Evolutionary conservation across 30 jellyfish, hydroid and myxozoan genomes (phyloP).

Genomic region (Hydractinia symbiolongicarpus): DNA sequence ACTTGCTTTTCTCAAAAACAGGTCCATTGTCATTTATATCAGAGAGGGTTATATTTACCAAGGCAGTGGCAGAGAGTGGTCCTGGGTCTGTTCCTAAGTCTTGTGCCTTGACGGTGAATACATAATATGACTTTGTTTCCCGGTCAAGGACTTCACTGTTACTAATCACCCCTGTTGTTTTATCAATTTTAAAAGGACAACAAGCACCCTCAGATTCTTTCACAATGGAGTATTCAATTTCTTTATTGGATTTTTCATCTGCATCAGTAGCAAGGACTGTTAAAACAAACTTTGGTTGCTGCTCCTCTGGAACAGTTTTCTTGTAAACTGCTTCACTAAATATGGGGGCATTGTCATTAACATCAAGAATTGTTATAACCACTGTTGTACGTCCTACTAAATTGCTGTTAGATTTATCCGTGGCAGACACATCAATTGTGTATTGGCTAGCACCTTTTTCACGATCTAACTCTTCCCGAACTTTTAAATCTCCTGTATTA

Average conservation of each 20-base stretch:
- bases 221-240: conserved; percentile 22
- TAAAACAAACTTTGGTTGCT: conserved; percentile 4
- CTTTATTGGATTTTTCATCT: conserved; percentile 24
- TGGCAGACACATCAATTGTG: conserved; percentile 27
- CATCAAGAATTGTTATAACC: conserved; percentile 16
- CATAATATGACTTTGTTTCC: conserved; percentile 17
- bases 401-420: conserved; percentile 10
- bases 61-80: conserved; percentile 25
- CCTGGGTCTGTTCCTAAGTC: conserved; percentile 26
- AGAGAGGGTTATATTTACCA: conserved; percentile 13
- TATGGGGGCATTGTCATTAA: conserved; percentile 33
- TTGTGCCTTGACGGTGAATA: conserved; percentile 25
- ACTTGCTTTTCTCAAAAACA: conserved; percentile 7
- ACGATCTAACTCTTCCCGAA: conserved; percentile 13
- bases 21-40: conserved; percentile 37
- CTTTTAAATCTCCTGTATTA: conserved; percentile 17
- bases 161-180: conserved; percentile 24
- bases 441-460: conserved; percentile 29
- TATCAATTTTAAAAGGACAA: conserved; percentile 34
- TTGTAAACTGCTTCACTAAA: not conserved
- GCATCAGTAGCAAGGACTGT: conserved; percentile 30
- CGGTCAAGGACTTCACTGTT: conserved; percentile 35
- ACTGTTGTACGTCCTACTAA: conserved; percentile 29
- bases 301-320: conserved; percentile 15
- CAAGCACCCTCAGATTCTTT: not conserved